A percentile compares a stretch with the other conserved stretches of the same genome.
phyloP scores from a whole-genome alignment of 35 echinoderm and acorn worm species.

The Heliocidaris erythrogramma region DNA sequence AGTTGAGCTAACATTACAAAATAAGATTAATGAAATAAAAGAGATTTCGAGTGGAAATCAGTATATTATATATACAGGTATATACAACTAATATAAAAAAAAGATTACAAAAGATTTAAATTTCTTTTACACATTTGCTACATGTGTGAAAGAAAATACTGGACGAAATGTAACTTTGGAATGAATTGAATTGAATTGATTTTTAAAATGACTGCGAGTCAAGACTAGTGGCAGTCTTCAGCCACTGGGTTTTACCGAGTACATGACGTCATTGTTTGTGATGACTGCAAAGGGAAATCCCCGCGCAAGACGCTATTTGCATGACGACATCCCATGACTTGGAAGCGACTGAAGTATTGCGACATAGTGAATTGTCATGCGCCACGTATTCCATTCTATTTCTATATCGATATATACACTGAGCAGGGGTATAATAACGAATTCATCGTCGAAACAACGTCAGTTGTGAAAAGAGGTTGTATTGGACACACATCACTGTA shows the following conservation, averaged over 20 bases:
- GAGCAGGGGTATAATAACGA: not conserved
- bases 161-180: too few relatives aligned
- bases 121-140: too few relatives aligned
- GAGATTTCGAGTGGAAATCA: too few relatives aligned
- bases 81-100: too few relatives aligned
- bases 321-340: not conserved
- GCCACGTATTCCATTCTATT: not conserved
- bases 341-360: not conserved
- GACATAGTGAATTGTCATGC: not conserved
- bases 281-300: not conserved
- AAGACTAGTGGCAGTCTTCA: not conserved
- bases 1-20: too few relatives aligned
- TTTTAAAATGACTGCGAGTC: not conserved
- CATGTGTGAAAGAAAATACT: too few relatives aligned
- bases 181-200: too few relatives aligned
- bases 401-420: not conserved
- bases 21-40: too few relatives aligned
- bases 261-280: slow-evolving; percentile 9
- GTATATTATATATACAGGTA: too few relatives aligned
- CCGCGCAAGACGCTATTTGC: not conserved
- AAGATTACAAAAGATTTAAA: too few relatives aligned
- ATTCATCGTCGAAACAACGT: not conserved
- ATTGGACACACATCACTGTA: not conserved
- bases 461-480: not conserved
- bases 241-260: not conserved